Base-by-base conservation (phyloP, 2,888 invertebrate species). In the Polymixis flavicincta region DNA sequence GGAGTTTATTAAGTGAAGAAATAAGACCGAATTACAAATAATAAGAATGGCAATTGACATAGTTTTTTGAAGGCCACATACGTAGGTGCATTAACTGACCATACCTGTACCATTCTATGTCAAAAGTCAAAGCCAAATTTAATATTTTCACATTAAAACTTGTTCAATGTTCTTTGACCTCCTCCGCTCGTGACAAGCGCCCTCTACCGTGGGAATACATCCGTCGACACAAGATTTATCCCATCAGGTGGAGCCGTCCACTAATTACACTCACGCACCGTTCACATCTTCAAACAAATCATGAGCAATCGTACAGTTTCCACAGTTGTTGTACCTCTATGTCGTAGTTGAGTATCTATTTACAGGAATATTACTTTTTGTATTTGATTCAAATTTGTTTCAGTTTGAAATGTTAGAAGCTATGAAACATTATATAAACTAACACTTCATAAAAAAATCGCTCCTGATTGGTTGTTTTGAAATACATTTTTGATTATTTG, bases 221-320 rank as follows among this genome's bases (percentile, higher is more conserved):
- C 84, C 77, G 79, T 77, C 78, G 75, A 84, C 86, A 78, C 75
- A 71, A 84, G 82, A 88, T 82, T 84, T 86, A 86, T 86, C 78
- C 76, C 85, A 85, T 87, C 87, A 82, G 87, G 71, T 70, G 70
- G 54, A 69, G 69, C 84, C 64, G 72, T 66, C 67, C 76, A 87
- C 80, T 85, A 88, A 86, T 88, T 86, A 86, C 78, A 74, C 74
- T 74, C 86, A 86, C 85, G 88, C 88, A 86, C 67, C 71, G 74
- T 64, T 76, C 84, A 69, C 78, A 74, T 85, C 82, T 77, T 76
- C 77, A 78, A 83, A 87, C 74, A 83, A 85, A 80, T 82, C 77
- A 73, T 76, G 76, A 83, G 52, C 71, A 83, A 82, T 78, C 79
- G 72, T 57, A 42, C 76, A 70, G 66, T 71, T 82, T 69, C 61